A percentile compares a stretch with the other conserved stretches of the same genome.
Evolutionary conservation across 1,140 invertebrate species (phyloP).

Genomic region (Drosophila lacteicornis): DNA sequence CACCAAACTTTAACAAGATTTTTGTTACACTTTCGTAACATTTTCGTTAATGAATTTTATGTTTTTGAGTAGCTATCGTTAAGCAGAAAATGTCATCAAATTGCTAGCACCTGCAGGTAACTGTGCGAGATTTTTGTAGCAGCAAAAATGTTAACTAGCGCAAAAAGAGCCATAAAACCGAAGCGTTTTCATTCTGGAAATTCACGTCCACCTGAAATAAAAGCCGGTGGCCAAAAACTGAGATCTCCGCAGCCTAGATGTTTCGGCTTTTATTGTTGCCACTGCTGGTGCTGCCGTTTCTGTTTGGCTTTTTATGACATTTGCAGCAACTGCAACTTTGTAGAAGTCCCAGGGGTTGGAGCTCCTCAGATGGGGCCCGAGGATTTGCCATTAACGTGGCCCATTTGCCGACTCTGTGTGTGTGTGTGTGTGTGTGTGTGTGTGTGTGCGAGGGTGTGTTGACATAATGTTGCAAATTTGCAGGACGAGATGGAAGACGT

Average conservation of each 20-base stretch:
- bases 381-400: slow-evolving; percentile 58
- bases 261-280: slow-evolving; percentile 50
- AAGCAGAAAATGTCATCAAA: slow-evolving; percentile 45
- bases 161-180: slow-evolving; percentile 38
- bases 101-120: slow-evolving; percentile 56
- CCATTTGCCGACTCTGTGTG: slow-evolving; percentile 40
- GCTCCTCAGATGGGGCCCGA: not conserved
- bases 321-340: slow-evolving; percentile 72
- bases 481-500: slow-evolving; percentile 31
- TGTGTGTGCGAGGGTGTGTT: slow-evolving; percentile 54
- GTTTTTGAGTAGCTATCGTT: slow-evolving; percentile 8
- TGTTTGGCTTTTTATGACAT: slow-evolving; percentile 66
- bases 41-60: slow-evolving; percentile 12
- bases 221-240: slow-evolving; percentile 12
- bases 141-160: slow-evolving; percentile 66
- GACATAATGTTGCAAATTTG: slow-evolving; percentile 74
- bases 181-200: slow-evolving; percentile 57
- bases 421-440: slow-evolving; percentile 25
- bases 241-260: slow-evolving; percentile 38
- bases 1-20: not conserved
- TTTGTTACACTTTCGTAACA: not conserved
- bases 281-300: slow-evolving; percentile 38
- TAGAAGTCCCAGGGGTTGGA: slow-evolving; percentile 23
- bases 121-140: slow-evolving; percentile 48
- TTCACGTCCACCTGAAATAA: slow-evolving; percentile 36